phyloP scores from a whole-genome alignment of 2,113 vertebrate genomes.

The Bostrychus sinensis region DNA sequence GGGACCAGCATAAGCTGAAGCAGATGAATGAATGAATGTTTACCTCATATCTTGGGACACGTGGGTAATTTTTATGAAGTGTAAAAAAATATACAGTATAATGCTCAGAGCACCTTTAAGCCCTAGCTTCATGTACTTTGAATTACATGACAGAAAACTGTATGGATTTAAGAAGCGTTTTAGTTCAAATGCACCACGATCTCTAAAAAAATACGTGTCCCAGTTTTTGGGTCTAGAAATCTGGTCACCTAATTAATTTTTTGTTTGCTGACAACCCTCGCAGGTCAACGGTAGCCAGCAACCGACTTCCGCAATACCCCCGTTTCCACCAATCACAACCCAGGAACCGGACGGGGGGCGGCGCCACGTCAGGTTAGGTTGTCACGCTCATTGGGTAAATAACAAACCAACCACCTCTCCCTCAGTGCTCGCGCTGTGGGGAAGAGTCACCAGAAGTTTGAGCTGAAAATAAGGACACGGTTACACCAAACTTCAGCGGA shows the following conservation, averaged over 20 bases:
- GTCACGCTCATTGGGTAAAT: slow-evolving; percentile 71
- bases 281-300: background rate
- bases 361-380: slow-evolving; percentile 68
- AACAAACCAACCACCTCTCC: slow-evolving; percentile 76
- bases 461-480: slow-evolving; percentile 10
- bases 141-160: no score
- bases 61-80: no score
- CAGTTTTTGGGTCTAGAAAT: no score
- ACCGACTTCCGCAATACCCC: background rate
- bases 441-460: slow-evolving; percentile 72
- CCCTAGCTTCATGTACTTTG: no score
- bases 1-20: no score
- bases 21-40: no score
- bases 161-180: no score
- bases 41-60: no score
- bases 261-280: background rate
- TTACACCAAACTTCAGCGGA: background rate
- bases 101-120: no score
- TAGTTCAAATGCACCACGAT: no score
- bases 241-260: background rate
- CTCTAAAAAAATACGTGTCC: no score
- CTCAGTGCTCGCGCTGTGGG: slow-evolving; percentile 7
- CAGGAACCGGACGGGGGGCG: slow-evolving; percentile 34
- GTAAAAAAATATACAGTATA: no score
- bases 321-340: slow-evolving; percentile 70